Percentiles rank a stretch among this genome's conserved stretches.
phyloP scores from a whole-genome alignment of 2,888 invertebrate species.

The Lomographa bimaculata region DNA sequence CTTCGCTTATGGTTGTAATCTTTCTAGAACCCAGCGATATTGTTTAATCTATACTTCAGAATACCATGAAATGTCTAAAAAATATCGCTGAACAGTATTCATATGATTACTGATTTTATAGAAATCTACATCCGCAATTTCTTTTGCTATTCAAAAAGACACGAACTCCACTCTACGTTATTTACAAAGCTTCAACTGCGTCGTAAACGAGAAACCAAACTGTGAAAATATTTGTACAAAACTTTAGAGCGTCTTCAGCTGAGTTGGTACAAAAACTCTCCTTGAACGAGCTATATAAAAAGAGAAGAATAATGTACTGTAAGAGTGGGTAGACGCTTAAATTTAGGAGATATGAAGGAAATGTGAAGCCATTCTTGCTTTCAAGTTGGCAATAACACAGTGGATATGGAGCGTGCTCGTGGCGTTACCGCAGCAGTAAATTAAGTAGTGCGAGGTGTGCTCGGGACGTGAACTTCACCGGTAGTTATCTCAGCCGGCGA shows the following conservation, averaged over 20 bases:
- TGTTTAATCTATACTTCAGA: too few relatives aligned
- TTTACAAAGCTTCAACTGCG: conserved; percentile 35
- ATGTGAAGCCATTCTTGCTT: conserved; percentile 77
- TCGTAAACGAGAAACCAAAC: conserved; percentile 32
- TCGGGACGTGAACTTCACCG: conserved; percentile 54
- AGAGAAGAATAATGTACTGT: conserved; percentile 62
- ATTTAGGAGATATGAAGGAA: conserved; percentile 75
- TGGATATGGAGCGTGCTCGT: conserved; percentile 78
- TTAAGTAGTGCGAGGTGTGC: conserved; percentile 59
- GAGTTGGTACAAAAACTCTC: conserved; percentile 41
- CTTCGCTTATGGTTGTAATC: too few relatives aligned
- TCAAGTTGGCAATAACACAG: conserved; percentile 80
- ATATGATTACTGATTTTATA: too few relatives aligned
- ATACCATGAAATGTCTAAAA: too few relatives aligned
- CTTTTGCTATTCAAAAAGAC: conserved; percentile 12
- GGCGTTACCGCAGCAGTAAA: conserved; percentile 79
- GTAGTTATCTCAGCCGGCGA: conserved; percentile 59
- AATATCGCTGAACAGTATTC: too few relatives aligned
- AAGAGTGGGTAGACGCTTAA: conserved; percentile 67
- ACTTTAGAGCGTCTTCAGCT: conserved; percentile 32
- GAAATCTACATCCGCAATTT: too few relatives aligned
- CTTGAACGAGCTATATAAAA: conserved; percentile 49
- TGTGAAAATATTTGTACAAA: conserved; percentile 34
- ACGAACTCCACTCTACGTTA: conserved; percentile 30
- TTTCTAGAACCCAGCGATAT: too few relatives aligned